A percentile compares a stretch with the other conserved stretches of the same genome.
Evolutionary conservation across 2,113 vertebrate species (phyloP).

Genomic region (Seriola aureovittata): DNA sequence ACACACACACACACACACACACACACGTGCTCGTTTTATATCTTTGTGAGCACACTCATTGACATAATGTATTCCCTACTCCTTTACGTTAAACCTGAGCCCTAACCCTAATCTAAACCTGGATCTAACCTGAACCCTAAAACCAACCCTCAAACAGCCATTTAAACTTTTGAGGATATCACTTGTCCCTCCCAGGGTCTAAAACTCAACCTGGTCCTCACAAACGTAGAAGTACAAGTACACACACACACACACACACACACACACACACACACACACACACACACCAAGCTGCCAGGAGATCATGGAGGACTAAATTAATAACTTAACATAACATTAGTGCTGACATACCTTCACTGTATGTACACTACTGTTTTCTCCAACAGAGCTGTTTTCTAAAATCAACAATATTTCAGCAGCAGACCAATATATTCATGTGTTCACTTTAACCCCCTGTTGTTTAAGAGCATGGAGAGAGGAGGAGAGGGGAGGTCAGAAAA

Average conservation of each 20-base stretch:
- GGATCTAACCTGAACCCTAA: too few species aligned
- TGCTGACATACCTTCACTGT: constrained; percentile 1
- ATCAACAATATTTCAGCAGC: not conserved
- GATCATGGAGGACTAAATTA: constrained; percentile 7
- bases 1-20: constrained; percentile 17
- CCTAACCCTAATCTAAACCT: too few species aligned
- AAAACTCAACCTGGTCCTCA: too few species aligned
- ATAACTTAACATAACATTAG: constrained; percentile 8
- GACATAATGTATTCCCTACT: too few species aligned
- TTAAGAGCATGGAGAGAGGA: not conserved
- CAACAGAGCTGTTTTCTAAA: too few species aligned
- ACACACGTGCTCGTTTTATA: too few species aligned
- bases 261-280: constrained; percentile 12
- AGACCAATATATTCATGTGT: not conserved
- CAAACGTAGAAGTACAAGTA: not conserved
- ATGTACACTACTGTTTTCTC: not conserved
- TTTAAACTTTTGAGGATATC: too few species aligned
- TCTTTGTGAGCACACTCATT: too few species aligned
- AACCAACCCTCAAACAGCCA: too few species aligned
- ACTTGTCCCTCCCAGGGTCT: too few species aligned
- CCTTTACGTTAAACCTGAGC: too few species aligned
- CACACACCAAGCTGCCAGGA: not conserved
- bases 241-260: constrained; percentile 21
- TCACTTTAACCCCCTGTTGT: not conserved
- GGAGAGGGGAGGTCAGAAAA: not conserved